Conservation (phyloP, 2,113 vertebrate genomes). For the Benthochromis sp. region DNA sequence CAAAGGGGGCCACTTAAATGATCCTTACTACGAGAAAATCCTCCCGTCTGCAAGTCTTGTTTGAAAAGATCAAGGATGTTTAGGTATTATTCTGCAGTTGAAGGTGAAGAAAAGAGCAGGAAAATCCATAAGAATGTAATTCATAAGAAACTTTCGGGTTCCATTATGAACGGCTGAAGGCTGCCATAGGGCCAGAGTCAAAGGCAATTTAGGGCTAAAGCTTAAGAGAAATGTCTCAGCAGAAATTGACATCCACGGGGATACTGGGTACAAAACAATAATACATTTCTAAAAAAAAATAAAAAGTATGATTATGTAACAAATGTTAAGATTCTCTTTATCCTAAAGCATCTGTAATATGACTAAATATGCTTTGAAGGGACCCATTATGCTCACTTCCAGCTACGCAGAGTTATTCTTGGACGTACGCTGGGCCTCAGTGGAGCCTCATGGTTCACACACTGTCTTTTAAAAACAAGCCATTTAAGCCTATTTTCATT, state of each 20-base stretch:
- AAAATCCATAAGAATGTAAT: constrained; percentile 65
- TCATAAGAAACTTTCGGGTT: constrained; percentile 43
- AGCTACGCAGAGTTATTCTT: neutral
- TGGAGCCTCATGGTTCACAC: neutral
- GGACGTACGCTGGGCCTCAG: neutral
- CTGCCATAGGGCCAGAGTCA: constrained; percentile 28
- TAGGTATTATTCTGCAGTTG: constrained; percentile 39
- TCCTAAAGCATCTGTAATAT: neutral
- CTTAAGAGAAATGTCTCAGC: neutral
- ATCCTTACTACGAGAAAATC: constrained; percentile 60
- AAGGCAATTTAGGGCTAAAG: constrained; percentile 30
- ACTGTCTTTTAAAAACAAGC: neutral
- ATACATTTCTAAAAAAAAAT: neutral
- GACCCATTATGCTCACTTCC: neutral
- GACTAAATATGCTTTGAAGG: neutral
- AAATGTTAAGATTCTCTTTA: neutral
- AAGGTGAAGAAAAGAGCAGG: constrained; percentile 21
- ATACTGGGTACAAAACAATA: neutral
- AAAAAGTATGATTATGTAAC: neutral
- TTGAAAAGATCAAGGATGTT: constrained; percentile 73
- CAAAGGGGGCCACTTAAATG: constrained; percentile 59
- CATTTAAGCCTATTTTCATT: neutral
- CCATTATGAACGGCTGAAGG: constrained; percentile 36
- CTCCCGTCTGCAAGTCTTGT: constrained; percentile 44
- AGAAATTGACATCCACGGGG: rapidly evolving